Evolutionary conservation across 2,113 vertebrate species (phyloP).

Genomic region (Daubentonia madagascariensis): DNA sequence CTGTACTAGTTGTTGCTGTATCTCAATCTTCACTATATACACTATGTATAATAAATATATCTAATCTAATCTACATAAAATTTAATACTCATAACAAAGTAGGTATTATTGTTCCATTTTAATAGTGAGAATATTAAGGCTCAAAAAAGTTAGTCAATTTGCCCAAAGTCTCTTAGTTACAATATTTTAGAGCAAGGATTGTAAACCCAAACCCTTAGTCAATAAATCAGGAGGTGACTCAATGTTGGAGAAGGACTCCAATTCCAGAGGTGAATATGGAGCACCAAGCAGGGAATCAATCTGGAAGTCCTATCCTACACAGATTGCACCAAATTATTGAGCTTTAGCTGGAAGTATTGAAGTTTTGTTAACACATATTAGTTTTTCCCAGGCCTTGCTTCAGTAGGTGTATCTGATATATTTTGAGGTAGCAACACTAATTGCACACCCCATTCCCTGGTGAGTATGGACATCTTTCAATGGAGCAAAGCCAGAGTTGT

Average conservation of each 20-base stretch:
- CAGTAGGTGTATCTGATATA: fast-evolving
- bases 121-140: neutral
- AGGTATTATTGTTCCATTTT: neutral
- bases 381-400: neutral
- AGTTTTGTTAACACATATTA: neutral
- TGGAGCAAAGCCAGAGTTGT: neutral
- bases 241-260: neutral
- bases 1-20: neutral
- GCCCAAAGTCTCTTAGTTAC: neutral
- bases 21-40: neutral
- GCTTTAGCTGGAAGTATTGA: fast-evolving
- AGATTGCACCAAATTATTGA: neutral
- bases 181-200: neutral
- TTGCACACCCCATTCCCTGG: neutral
- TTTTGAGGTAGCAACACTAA: neutral
- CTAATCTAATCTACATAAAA: neutral
- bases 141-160: neutral
- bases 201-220: neutral
- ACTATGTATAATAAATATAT: neutral
- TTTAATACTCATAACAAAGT: neutral
- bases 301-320: neutral
- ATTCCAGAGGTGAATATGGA: neutral
- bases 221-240: neutral
- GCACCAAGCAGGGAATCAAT: neutral
- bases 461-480: neutral